These are phyloP conservation scores for Mormyrops boulengeri DNA, from an alignment of 2,797 vertebrate genomes.

Conservation along the genomic window DNA sequence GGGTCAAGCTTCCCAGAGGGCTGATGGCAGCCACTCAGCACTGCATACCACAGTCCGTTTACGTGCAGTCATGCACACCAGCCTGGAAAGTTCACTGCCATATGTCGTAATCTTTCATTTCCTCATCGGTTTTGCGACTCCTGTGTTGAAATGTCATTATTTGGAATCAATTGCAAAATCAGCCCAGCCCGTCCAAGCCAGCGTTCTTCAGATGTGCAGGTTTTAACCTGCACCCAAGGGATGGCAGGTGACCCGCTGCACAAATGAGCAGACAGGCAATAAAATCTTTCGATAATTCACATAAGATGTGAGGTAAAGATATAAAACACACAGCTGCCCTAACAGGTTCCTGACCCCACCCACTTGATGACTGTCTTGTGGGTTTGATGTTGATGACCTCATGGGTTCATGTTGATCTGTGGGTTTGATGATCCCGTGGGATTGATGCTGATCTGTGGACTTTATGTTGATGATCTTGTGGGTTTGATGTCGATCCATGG, in stretches of 20 bases:
- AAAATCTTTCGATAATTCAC: neutral
- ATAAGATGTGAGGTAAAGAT: neutral
- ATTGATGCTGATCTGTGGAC: neutral
- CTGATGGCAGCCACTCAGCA: neutral
- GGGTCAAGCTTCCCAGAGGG: neutral
- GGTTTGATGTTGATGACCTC: neutral
- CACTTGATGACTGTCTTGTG: neutral
- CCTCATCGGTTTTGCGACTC: neutral
- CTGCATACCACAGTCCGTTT: neutral
- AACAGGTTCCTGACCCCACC: neutral
- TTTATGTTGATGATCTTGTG: neutral
- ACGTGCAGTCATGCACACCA: neutral
- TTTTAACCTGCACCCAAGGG: neutral
- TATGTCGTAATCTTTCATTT: neutral
- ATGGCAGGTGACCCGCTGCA: neutral
- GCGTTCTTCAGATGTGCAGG: neutral
- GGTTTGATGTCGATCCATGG: too few relatives aligned
- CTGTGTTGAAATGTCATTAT: neutral
- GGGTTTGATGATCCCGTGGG: neutral
- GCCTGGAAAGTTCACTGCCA: neutral
- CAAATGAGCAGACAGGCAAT: neutral
- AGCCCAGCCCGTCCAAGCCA: neutral
- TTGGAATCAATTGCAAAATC: neutral
- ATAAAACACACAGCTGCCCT: neutral
- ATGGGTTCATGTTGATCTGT: too few relatives aligned